phyloP scores from a whole-genome alignment of 2,113 vertebrate genomes.

The Otus sunia region DNA sequence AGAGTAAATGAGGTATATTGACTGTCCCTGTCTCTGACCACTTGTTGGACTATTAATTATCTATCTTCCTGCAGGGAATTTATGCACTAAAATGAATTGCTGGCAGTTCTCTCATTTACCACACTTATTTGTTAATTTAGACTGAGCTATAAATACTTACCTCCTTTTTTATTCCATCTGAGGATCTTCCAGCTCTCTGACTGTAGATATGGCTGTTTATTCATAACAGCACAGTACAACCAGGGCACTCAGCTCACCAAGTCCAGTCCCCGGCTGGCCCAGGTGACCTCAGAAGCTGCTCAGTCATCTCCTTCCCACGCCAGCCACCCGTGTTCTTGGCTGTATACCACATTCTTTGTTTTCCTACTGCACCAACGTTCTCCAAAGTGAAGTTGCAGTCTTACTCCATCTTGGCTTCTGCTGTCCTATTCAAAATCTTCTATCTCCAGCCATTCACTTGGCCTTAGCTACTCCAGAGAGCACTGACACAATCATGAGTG shows the following conservation, averaged over 20 bases:
- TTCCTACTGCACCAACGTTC: not conserved
- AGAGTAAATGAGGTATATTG: not conserved
- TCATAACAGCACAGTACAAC: accelerated
- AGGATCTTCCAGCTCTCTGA: not conserved
- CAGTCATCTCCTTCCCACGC: not conserved
- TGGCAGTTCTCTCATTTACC: not conserved
- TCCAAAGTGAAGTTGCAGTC: not conserved
- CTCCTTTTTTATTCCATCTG: not conserved
- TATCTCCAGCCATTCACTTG: not conserved
- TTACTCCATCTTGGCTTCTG: not conserved
- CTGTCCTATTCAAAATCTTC: not conserved
- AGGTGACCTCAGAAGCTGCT: not conserved
- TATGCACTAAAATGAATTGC: not conserved
- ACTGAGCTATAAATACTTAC: not conserved
- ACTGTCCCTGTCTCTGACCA: not conserved
- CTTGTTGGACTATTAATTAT: not conserved
- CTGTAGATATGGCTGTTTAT: not conserved
- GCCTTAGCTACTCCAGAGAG: not conserved
- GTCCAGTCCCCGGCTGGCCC: not conserved
- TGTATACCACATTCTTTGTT: not conserved
- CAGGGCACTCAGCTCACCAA: not conserved
- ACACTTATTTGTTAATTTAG: not conserved
- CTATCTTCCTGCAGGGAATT: not conserved
- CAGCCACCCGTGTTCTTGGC: not conserved
- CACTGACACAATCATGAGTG: too few relatives aligned